These are phyloP conservation scores for Colistium nudipinnis DNA, from an alignment of 2,113 vertebrate species.

Conservation along the genomic window DNA sequence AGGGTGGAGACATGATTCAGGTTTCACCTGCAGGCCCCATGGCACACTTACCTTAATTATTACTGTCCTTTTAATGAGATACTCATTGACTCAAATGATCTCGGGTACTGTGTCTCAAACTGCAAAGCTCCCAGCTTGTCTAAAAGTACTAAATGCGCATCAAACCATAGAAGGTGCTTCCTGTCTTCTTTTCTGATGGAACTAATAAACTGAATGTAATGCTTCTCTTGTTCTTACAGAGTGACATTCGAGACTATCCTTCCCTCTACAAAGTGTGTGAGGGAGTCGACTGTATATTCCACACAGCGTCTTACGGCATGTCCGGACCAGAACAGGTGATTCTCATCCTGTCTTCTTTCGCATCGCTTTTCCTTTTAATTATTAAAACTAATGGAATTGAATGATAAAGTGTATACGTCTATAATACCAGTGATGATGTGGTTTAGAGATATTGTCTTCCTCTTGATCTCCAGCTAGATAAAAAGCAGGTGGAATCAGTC, in stretches of 20 bases:
- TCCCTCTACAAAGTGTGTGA: conserved; percentile 85
- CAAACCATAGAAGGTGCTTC: not conserved
- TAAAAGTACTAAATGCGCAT: not conserved
- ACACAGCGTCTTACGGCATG: conserved; percentile 93
- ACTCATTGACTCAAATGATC: not conserved
- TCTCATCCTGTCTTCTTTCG: not conserved
- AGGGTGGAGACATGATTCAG: conserved; percentile 61
- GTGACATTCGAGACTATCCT: conserved; percentile 88
- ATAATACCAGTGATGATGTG: too few species aligned
- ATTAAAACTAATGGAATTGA: not conserved
- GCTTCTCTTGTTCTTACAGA: conserved; percentile 74
- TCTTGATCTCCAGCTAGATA: conserved; percentile 80
- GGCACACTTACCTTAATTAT: conserved; percentile 64
- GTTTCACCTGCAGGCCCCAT: conserved; percentile 64
- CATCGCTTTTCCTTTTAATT: not conserved
- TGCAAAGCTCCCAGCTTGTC: not conserved
- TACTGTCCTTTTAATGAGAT: conserved; percentile 22
- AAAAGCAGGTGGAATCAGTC: conserved; percentile 90
- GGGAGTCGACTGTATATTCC: conserved; percentile 91
- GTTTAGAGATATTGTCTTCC: too few species aligned
- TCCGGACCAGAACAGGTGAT: conserved; percentile 90
- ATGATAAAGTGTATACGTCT: not conserved
- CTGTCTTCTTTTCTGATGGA: not conserved
- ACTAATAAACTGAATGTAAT: not conserved
- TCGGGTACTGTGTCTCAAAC: not conserved